A percentile compares a stretch with the other conserved stretches of the same genome.
Conservation (phyloP, 2,888 invertebrate species). For the Eupithecia insigniata region DNA sequence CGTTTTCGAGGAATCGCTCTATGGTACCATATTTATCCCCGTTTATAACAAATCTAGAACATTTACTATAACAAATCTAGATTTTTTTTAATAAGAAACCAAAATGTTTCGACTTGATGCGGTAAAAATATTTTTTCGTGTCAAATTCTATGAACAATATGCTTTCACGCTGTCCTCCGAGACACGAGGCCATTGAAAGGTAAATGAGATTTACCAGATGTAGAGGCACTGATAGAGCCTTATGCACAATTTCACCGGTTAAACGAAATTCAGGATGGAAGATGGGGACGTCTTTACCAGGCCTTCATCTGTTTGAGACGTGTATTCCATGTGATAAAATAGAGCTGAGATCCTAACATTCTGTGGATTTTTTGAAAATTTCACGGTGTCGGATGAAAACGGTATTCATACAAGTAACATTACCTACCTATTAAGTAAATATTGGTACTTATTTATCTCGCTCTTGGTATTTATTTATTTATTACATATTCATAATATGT, state of each 20-base stretch:
- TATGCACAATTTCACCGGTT: constrained; percentile 60
- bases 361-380: not conserved
- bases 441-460: too few species aligned
- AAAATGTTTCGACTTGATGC: not conserved
- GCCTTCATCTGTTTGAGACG: constrained; percentile 15
- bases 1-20: too few species aligned
- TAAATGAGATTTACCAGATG: constrained; percentile 67
- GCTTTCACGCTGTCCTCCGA: not conserved
- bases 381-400: too few species aligned
- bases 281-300: constrained; percentile 29
- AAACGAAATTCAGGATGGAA: constrained; percentile 59
- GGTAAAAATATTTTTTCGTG: not conserved
- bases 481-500: too few species aligned
- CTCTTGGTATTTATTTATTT: too few species aligned
- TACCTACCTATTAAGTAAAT: too few species aligned
- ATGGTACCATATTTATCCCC: too few species aligned
- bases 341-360: not conserved
- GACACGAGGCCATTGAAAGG: constrained; percentile 24
- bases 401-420: too few species aligned
- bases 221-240: constrained; percentile 56
- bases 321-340: not conserved
- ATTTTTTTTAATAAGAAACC: too few species aligned
- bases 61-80: too few species aligned
- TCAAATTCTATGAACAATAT: not conserved
- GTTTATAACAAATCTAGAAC: too few species aligned